These are phyloP conservation scores for Clarias macrocephalus DNA, from an alignment of 2,113 vertebrate species.

Conservation along the genomic window DNA sequence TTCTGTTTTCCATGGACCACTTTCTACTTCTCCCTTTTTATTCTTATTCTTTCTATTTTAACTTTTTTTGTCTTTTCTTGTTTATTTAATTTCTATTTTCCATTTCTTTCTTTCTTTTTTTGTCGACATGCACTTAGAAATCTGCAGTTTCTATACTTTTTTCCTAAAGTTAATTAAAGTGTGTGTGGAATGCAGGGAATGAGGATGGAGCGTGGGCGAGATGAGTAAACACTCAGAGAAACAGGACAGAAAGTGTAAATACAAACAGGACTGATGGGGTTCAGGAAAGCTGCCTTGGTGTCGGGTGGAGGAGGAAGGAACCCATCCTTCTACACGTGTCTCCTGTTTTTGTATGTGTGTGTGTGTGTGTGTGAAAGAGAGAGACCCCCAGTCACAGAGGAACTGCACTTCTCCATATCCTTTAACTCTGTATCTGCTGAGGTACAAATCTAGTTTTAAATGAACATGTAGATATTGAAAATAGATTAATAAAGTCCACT, in stretches of 20 bases:
- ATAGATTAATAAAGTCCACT: background rate
- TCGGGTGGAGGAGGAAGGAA: slow-evolving; percentile 27
- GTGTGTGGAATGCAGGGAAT: slow-evolving; percentile 18
- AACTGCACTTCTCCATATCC: background rate
- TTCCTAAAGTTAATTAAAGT: background rate
- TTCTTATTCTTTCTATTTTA: background rate
- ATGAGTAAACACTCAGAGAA: slow-evolving; percentile 38
- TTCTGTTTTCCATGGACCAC: background rate
- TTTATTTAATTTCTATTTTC: background rate
- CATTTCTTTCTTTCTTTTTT: background rate
- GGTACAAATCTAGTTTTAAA: background rate
- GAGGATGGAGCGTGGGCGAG: background rate
- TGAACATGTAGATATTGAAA: background rate
- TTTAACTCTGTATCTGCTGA: background rate
- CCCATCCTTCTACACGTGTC: slow-evolving; percentile 32
- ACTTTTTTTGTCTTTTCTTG: background rate
- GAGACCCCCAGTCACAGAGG: background rate
- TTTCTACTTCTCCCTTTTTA: background rate
- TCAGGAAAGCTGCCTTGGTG: slow-evolving; percentile 19
- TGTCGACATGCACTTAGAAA: background rate
- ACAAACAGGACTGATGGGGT: slow-evolving; percentile 34
- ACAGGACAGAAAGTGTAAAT: slow-evolving; percentile 53
- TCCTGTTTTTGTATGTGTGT: slow-evolving; percentile 40
- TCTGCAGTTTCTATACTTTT: background rate
- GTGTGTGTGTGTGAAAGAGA: slow-evolving; percentile 25